Evolutionary conservation across 2,113 vertebrate genomes (phyloP), one percentile per base, ranked within the genome.

Genomic region (Tachysurus vachellii): DNA sequence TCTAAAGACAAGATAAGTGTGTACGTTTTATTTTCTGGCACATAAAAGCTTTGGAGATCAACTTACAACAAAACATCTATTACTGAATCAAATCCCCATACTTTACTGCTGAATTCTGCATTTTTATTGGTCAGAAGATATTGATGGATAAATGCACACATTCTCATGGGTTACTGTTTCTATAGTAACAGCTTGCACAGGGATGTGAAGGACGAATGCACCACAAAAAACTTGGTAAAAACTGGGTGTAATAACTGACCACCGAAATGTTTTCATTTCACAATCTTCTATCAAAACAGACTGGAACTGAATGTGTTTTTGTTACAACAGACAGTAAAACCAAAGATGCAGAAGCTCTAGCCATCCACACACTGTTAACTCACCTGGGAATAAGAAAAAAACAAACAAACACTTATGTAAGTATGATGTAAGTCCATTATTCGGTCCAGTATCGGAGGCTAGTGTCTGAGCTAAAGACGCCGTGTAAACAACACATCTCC

Each of bases 351-450:
- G 76, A 80, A 7, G 7, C 76, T 57, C 53, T 13, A 36, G 56
- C 79, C 54, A 13, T 57, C 28, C 31, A 56, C 76, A 56, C n/a
- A 31, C 26, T 26, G 28, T 50, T 31, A 54, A 79, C 76, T 28
- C 54, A 59, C 9, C 56, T 36, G 79, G 31, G 79, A 80, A 80
- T 80, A 80, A 56, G 44, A 53, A 26, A 13, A 73, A 44, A 44
- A 31, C 28, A 88, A 80, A 88, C 62, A 88, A 79, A 86, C 79
- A 53, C 85, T 84, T 71, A 84, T 84, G 82, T 84, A 84, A 84
- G 82, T 54, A 70, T 84, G 82, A 84, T 84, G 82, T 70, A 84
- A 84, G 82, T 84, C 28, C 66, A 16, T 64, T 68, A 71, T 84
- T 68, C 64, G 14, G 50, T 70, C 50, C 82, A 26, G 64, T 68